phyloP scores from a whole-genome alignment of 2,888 invertebrate species.

The Volucella inflata region DNA sequence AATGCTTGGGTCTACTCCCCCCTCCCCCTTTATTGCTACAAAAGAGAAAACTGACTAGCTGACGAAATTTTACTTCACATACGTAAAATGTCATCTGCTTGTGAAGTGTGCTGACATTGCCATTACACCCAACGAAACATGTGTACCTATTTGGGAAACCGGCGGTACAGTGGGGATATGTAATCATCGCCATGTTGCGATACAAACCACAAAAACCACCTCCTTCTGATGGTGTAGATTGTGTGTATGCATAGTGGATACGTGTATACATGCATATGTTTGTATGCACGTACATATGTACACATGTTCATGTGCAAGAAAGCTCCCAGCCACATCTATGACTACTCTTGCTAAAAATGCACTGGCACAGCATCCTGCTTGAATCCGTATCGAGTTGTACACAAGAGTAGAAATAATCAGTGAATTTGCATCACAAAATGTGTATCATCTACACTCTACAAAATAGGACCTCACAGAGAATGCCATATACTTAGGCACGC shows the following conservation, averaged over 20 bases:
- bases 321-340: constrained; percentile 21
- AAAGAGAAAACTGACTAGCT: constrained; percentile 53
- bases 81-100: constrained; percentile 83
- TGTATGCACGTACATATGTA: neutral
- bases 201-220: constrained; percentile 48
- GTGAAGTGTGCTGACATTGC: constrained; percentile 79
- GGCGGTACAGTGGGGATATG: constrained; percentile 30
- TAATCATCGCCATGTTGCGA: constrained; percentile 67
- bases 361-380: constrained; percentile 13
- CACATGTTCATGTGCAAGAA: constrained; percentile 12
- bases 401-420: constrained; percentile 19
- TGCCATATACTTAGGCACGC: no score
- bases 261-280: no score
- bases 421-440: constrained; percentile 13
- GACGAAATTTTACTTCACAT: constrained; percentile 75
- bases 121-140: constrained; percentile 61
- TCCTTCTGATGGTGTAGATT: neutral
- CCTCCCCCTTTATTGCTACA: constrained; percentile 46
- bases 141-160: constrained; percentile 34
- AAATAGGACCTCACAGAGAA: neutral
- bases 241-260: neutral
- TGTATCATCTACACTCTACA: constrained; percentile 1
- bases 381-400: constrained; percentile 42
- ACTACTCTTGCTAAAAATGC: constrained; percentile 8
- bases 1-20: neutral